These are phyloP conservation scores for Hermetia illucens DNA, from an alignment of 1,140 invertebrate genomes.

Conservation along the genomic window DNA sequence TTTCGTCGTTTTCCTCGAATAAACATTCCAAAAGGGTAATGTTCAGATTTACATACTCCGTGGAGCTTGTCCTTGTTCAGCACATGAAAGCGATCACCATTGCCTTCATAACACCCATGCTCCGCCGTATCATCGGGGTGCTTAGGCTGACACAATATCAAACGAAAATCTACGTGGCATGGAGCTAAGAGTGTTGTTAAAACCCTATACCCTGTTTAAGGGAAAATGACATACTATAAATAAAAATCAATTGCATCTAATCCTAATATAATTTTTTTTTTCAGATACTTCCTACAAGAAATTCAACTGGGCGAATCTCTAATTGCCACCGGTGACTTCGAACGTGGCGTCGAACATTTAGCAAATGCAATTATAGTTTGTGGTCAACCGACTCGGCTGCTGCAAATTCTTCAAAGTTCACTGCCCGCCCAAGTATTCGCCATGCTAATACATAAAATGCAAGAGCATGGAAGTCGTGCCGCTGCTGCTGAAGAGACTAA, in stretches of 20 bases:
- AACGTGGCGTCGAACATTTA: conserved; percentile 85
- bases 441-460: conserved; percentile 69
- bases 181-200: too few relatives aligned
- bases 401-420: conserved; percentile 83
- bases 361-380: conserved; percentile 92
- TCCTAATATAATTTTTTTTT: conserved; percentile 10
- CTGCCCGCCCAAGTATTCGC: conserved; percentile 85
- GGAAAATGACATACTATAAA: neutral
- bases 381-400: conserved; percentile 81
- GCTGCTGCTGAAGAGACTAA: conserved; percentile 16
- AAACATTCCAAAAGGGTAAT: too few relatives aligned
- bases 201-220: neutral
- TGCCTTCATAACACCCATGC: too few relatives aligned
- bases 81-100: too few relatives aligned
- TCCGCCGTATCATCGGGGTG: too few relatives aligned
- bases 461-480: conserved; percentile 33
- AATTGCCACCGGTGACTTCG: conserved; percentile 68
- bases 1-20: too few relatives aligned
- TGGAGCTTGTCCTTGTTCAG: too few relatives aligned
- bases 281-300: conserved; percentile 34
- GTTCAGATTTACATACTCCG: too few relatives aligned
- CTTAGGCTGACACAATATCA: too few relatives aligned
- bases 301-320: conserved; percentile 84
- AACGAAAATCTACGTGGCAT: too few relatives aligned
- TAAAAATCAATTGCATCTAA: neutral